Base-by-base conservation (phyloP, 2,888 invertebrate species). In the Ryuthela nishihirai region DNA sequence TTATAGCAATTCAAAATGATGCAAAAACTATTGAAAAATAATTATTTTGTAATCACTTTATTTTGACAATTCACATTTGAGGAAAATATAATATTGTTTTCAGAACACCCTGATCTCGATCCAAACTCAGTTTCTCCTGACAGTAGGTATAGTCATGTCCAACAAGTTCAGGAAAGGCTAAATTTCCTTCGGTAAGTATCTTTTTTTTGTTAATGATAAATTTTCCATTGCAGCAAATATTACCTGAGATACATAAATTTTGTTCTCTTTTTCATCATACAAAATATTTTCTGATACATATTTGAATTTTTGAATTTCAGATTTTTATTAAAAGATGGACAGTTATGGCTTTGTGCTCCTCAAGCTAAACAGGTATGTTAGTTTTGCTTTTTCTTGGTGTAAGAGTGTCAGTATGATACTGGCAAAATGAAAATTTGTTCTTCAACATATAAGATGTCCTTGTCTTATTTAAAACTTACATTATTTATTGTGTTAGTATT, bases 261-360 rank as follows among this genome's bases (percentile, higher is more conserved):
- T n/a, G n/a, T n/a, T n/a, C n/a, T n/a, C n/a, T n/a, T n/a, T n/a
- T n/a, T n/a, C n/a, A n/a, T n/a, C n/a, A n/a, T n/a, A n/a, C n/a
- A n/a, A n/a, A n/a, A n/a, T n/a, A n/a, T n/a, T n/a, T n/a, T n/a
- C n/a, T n/a, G n/a, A n/a, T n/a, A n/a, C n/a, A n/a, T n/a, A n/a
- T n/a, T n/a, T n/a, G n/a, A n/a, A n/a, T n/a, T n/a, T 53, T 23
- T 34, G 24, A 15, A 41, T 36, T 39, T 41, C 26, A 83, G 90
- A 73, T 93, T 93, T 79, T 78, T 93, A 68, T 78, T 93, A 43
- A 92, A 92, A 81, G 95, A 97, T 77, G 95, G 97, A 21, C 94
- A 94, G 75, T 76, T 97, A 55, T 97, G 94, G 93, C 81, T 97
- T 65, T 94, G 94, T 74, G 91, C 93, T 39, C 92, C 93, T 74